These are phyloP conservation scores for Epinotia demarniana DNA, from an alignment of 2,888 invertebrate genomes.

Conservation along the genomic window DNA sequence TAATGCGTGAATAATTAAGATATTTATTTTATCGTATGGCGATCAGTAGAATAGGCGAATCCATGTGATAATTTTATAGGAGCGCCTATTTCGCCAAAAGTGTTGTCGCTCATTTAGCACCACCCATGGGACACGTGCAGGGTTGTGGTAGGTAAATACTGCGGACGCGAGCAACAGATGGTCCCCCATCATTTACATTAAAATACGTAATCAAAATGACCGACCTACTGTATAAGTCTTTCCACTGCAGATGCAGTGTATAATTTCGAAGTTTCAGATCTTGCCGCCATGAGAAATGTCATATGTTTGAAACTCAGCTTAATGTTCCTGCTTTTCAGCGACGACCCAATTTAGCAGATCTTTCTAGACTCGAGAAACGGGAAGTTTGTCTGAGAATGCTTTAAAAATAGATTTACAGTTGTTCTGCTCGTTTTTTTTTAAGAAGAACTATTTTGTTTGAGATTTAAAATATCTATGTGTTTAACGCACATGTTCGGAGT, in stretches of 20 bases:
- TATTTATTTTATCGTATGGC: too few species aligned
- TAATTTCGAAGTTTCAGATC: constrained; percentile 17
- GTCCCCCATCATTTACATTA: too few species aligned
- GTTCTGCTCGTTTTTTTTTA: not conserved
- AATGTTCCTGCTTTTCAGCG: constrained; percentile 4
- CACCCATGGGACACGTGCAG: too few species aligned
- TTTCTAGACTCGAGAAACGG: not conserved
- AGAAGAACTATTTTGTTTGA: not conserved
- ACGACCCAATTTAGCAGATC: constrained; percentile 10
- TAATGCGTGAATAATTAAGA: too few species aligned
- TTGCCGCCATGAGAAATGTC: constrained; percentile 23
- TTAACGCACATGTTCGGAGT: too few species aligned
- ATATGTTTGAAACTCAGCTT: constrained; percentile 21
- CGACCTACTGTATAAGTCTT: not conserved
- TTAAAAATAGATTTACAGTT: not conserved
- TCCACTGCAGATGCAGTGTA: not conserved
- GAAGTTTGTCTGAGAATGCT: not conserved
- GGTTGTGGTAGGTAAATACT: too few species aligned
- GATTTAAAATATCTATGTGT: not conserved
- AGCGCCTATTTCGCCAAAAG: too few species aligned
- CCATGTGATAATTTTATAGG: too few species aligned
- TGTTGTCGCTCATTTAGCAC: too few species aligned
- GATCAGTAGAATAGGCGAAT: too few species aligned
- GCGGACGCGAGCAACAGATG: too few species aligned
- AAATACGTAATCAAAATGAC: not conserved